phyloP scores from a whole-genome alignment of 1,140 invertebrate species.

The Apis dorsata region DNA sequence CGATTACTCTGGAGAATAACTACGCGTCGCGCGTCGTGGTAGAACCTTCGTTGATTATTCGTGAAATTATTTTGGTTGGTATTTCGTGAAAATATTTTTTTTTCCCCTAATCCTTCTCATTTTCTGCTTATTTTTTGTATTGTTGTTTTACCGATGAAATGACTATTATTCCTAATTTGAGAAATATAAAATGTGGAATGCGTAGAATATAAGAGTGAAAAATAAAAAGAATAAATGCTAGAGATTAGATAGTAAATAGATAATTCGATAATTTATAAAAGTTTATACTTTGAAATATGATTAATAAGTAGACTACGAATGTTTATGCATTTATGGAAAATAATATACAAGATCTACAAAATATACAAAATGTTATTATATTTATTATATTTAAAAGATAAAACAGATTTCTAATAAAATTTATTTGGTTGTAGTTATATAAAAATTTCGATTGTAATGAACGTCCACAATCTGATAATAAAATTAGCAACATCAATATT shows the following conservation, averaged over 20 bases:
- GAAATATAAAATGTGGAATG: neutral
- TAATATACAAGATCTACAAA: neutral
- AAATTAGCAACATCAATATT: too few relatives aligned
- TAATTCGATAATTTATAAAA: neutral
- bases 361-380: too few relatives aligned
- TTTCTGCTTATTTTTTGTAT: too few relatives aligned
- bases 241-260: neutral
- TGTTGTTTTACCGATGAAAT: neutral
- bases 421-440: too few relatives aligned
- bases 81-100: neutral
- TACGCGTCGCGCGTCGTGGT: too few relatives aligned
- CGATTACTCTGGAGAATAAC: conserved; percentile 11
- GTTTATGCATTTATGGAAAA: neutral
- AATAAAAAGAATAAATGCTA: neutral
- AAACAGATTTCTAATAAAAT: too few relatives aligned
- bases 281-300: neutral
- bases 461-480: too few relatives aligned
- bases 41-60: neutral
- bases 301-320: neutral
- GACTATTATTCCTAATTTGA: too few relatives aligned
- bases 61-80: too few relatives aligned
- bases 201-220: neutral
- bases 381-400: too few relatives aligned
- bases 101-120: neutral
- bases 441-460: too few relatives aligned